These are phyloP conservation scores for Mythimna albipuncta DNA, from an alignment of 2,888 invertebrate genomes.

Conservation along the genomic window DNA sequence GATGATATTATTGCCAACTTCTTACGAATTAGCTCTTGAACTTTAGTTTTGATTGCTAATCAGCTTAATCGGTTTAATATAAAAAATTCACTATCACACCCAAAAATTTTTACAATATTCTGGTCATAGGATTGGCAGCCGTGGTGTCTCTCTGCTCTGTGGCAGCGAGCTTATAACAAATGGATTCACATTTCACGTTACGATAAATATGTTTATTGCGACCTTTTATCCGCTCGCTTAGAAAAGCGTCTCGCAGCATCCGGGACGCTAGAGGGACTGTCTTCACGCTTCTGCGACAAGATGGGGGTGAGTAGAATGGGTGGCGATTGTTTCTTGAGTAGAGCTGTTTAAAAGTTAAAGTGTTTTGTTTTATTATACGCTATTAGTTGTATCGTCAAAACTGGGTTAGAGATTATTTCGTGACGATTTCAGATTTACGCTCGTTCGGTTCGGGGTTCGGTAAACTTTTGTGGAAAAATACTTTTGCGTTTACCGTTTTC, in stretches of 20 bases:
- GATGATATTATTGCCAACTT: no score
- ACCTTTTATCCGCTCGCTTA: constrained; percentile 55
- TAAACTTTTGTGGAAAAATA: no score
- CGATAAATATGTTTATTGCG: constrained; percentile 65
- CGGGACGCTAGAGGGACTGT: constrained; percentile 1
- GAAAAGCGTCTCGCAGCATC: constrained; percentile 49
- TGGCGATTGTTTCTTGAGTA: background rate
- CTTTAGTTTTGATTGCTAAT: no score
- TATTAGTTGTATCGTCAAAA: no score
- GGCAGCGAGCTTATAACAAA: constrained; percentile 53
- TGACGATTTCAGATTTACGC: no score
- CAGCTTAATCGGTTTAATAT: no score
- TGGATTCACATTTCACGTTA: constrained; percentile 60
- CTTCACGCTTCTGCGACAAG: constrained; percentile 24
- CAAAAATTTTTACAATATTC: no score
- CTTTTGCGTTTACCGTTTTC: no score
- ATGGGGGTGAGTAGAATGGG: constrained; percentile 1
- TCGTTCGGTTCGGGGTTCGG: no score
- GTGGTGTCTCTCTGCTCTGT: background rate
- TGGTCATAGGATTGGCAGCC: background rate
- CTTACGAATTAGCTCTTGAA: no score
- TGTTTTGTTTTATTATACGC: background rate
- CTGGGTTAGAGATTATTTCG: no score
- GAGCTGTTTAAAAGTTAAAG: background rate
- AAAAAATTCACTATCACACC: no score